Percentiles rank a stretch among this genome's conserved stretches.
These are phyloP conservation scores for Corydoras maculifer DNA, from an alignment of 2,113 vertebrate genomes.

Conservation along the genomic window DNA sequence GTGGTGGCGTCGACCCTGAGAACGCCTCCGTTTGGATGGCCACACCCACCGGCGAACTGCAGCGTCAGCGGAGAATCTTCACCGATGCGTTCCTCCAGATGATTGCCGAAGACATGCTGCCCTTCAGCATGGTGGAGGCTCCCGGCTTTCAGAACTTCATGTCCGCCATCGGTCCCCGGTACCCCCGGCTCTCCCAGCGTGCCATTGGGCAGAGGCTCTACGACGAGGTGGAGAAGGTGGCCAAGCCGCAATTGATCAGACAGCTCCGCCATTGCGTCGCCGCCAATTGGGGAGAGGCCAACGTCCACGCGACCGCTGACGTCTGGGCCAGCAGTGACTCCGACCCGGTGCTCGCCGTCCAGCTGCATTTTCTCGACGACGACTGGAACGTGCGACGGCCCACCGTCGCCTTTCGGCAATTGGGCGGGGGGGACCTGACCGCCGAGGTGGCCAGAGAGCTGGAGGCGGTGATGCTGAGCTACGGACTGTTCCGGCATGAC, in stretches of 20 bases:
- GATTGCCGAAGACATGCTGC: conserved; percentile 71
- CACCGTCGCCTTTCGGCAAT: conserved; percentile 61
- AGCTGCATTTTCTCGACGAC: conserved; percentile 62
- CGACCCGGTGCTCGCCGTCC: conserved; percentile 54
- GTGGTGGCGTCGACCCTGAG: neutral
- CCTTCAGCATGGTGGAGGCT: conserved; percentile 66
- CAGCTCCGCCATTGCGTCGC: conserved; percentile 57
- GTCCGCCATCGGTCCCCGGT: conserved; percentile 52
- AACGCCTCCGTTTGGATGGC: neutral
- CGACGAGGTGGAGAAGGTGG: conserved; percentile 60
- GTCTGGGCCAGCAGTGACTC: conserved; percentile 56
- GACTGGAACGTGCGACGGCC: conserved; percentile 63
- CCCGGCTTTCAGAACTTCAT: conserved; percentile 66
- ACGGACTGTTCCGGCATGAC: conserved; percentile 61
- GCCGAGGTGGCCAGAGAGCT: conserved; percentile 51
- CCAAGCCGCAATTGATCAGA: conserved; percentile 66
- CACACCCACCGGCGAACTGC: neutral
- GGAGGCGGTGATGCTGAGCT: conserved; percentile 65
- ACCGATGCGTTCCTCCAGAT: conserved; percentile 58
- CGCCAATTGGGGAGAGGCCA: conserved; percentile 28
- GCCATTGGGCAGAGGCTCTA: conserved; percentile 59
- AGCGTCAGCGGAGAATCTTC: conserved; percentile 52
- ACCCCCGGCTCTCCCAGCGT: conserved; percentile 59
- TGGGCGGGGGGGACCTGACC: conserved; percentile 48
- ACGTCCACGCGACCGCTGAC: conserved; percentile 61